Conservation (phyloP, 2,888 invertebrate species). For the Coenonympha glycerion region DNA sequence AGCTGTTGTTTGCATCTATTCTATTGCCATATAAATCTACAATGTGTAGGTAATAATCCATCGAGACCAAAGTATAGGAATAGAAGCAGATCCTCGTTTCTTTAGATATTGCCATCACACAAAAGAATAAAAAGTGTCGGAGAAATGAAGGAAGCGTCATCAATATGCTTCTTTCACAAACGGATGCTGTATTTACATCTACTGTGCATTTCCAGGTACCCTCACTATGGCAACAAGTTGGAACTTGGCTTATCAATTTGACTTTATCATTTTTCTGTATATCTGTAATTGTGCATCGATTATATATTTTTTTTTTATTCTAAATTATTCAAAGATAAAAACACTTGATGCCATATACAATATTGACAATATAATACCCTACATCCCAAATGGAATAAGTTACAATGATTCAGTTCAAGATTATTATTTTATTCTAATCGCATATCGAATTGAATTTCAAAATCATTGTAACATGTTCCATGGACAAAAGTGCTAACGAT, state of each 20-base stretch:
- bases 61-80: no score
- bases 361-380: conserved; percentile 36
- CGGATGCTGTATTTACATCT: conserved; percentile 58
- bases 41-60: no score
- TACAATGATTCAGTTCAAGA: conserved; percentile 39
- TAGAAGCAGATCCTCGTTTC: conserved; percentile 2
- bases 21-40: no score
- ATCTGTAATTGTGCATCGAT: no score
- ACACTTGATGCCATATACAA: conserved; percentile 31
- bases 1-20: no score
- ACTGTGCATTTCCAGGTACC: conserved; percentile 71
- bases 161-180: conserved; percentile 40
- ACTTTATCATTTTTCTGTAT: no score
- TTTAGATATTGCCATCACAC: conserved; percentile 17
- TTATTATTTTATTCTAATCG: neutral
- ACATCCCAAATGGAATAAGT: conserved; percentile 41
- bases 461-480: conserved; percentile 32
- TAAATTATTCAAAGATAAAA: neutral
- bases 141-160: conserved; percentile 44
- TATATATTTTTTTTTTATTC: no score
- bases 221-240: conserved; percentile 55
- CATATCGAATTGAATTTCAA: neutral
- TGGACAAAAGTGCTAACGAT: conserved; percentile 37
- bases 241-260: neutral
- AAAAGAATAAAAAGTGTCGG: conserved; percentile 26